Base-by-base conservation (phyloP, 2,888 invertebrate genomes). In the Drosophila infuscata region DNA sequence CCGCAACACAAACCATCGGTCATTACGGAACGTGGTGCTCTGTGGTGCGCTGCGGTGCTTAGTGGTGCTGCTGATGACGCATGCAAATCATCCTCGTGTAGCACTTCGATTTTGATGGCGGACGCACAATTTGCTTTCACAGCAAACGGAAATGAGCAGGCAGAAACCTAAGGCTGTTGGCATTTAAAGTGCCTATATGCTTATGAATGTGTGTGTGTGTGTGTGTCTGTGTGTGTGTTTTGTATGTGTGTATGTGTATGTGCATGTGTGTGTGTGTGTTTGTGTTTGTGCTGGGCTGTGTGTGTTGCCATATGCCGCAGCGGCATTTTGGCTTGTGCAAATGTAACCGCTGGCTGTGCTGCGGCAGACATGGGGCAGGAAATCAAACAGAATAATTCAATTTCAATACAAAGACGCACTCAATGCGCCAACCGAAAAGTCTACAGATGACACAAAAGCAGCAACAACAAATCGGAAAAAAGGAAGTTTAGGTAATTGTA, bases 371-470 rank as follows among this genome's bases (percentile, higher is more conserved):
- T 80, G 76, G 74, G 72, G 46, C 74, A 88, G 88, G 86, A 90
- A 90, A 91, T 91, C 89, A 91, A 91, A 91, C 82, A 87, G 86
- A 90, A 91, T 90, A 89, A 89, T 91, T 91, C 90, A 86, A 90
- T 88, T 88, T 88, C 82, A 78, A 85, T 85, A 82, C 86, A 88
- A 91, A 89, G 88, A 81, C 76, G 73, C 74, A 79, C 74, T 78
- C 69, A 70, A 68, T 59, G 35, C 41, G 51, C 53, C 53, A 57
- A 53, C 59, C 38, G 43, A 70, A 70, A 66, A 61, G 51, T 56
- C 56, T 49, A 63, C 72, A 81, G 62, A 62, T 66, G 77, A 60
- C 73, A 77, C 32, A 48, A 49, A 48, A 61, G 53, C 51, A 53
- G 29, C 57, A 38, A 60, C 36, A 32, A 68, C 49, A 70, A 48